Base-by-base conservation (phyloP, 2,797 vertebrate genomes). In the Euphonia xanthogaster region DNA sequence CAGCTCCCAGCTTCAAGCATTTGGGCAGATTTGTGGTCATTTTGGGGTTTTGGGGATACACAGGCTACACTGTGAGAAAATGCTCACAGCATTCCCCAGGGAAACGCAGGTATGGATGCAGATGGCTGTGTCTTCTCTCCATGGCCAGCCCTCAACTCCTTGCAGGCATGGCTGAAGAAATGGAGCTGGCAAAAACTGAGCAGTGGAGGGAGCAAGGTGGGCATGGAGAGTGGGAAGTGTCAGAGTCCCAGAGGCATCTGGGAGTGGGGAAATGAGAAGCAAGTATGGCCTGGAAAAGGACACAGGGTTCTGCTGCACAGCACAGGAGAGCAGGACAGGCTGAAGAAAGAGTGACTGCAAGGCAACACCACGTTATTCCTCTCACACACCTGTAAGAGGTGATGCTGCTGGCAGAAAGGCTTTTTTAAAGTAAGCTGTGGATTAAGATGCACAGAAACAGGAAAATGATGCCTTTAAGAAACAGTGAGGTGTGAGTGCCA, bases 11-110 rank as follows among this genome's bases (percentile, higher is more conserved):
- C 28, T 80, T 67, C 74, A 58, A 23, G 30, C 22, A 2, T n/a
- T 40, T 4, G 21, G 47, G 31, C 25, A 85, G 42, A 68, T 48
- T 28, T 55, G 23, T 14, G 65, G 45, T 53, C 77, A 16, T 0
- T 0, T 0, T 0, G 1, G n/a, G 17, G 33, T 55, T 74, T 55
- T 4, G 4, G 53, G 57, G 57, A 90, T 6, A 37, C 20, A 22
- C 5, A 67, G 45, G 50, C 14, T 37, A 12, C 9, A 48, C 0
- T 18, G 2, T 17, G 7, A 91, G 54, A 50, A 85, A 63, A 77
- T 3, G 4, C 14, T 28, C 30, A 28, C n/a, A 35, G 35, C 28
- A 19, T 30, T 80, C 25, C 31, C 28, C 23, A 51, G 2, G 13
- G 42, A 82, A 88, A 50, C 2, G 10, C 44, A 76, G 44, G n/a